Conservation (phyloP, 2,888 invertebrate genomes). For the Acholoe squamosa region DNA sequence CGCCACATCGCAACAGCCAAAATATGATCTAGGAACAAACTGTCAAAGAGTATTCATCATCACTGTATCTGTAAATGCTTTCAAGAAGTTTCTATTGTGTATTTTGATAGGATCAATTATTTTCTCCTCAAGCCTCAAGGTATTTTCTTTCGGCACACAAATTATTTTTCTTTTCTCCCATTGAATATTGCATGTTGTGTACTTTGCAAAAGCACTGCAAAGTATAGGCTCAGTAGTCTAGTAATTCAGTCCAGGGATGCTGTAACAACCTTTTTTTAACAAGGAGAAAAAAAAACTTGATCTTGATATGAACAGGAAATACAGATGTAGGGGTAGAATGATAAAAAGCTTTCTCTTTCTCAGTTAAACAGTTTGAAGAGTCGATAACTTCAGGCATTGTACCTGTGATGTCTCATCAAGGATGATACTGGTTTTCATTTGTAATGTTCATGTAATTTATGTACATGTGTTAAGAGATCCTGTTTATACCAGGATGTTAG, state of each 20-base stretch:
- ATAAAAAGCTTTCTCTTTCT: background rate
- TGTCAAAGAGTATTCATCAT: background rate
- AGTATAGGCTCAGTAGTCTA: background rate
- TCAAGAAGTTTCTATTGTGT: background rate
- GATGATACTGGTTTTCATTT: background rate
- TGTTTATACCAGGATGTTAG: background rate
- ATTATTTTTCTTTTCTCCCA: background rate
- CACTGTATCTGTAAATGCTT: background rate
- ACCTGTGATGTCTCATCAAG: background rate
- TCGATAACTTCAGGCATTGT: too few relatives aligned
- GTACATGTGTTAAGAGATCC: background rate
- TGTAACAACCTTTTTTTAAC: background rate
- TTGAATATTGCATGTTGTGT: background rate
- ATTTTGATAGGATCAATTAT: background rate
- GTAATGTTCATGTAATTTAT: background rate
- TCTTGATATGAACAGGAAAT: background rate
- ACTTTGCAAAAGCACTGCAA: background rate
- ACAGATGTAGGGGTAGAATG: background rate
- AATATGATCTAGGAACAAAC: slow-evolving; percentile 19
- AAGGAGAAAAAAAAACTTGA: background rate
- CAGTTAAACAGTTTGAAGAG: background rate
- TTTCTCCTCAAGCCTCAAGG: background rate
- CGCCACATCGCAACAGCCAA: slow-evolving; percentile 29
- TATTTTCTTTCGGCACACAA: background rate
- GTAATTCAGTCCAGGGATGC: background rate